Base-by-base conservation (phyloP, 2,888 invertebrate species). In the Ormia ochracea region DNA sequence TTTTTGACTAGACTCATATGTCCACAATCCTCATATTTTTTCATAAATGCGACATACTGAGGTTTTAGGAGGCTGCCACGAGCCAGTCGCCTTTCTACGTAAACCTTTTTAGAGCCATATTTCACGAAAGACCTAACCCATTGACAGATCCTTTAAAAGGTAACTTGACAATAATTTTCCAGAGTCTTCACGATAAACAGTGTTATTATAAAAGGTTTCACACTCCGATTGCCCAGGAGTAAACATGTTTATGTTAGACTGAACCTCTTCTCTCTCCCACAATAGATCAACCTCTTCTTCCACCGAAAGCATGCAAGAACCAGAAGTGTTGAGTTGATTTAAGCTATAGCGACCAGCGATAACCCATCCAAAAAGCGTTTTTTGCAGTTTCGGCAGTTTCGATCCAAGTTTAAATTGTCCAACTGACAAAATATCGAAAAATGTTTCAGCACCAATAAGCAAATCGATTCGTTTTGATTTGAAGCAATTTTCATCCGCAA, bases 371-470 rank as follows among this genome's bases (percentile, higher is more conserved):
- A 79, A 68, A 14, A 74, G 41, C 0, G 77, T 77, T 59, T 82
- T 81, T 9, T 81, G 81, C 12, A 79, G 26, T 7, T 61, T 77
- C 0, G 69, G 68, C 21, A 81, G 50, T 61, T 80, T 68, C 9
- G 43, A 23, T 7, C 54, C 68, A 28, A 81, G 54, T 61, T 68
- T 79, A 23, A 79, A 77, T 79, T 81, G 74, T 12, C 79, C 76
- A 7, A 70, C 70, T 7, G 70, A 75, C 63, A 82, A 73, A 41
- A 81, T 21, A 31, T 75, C 65, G 23, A 78, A 82, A 41, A 82
- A 78, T 0, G 59, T 61, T 63, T 82, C 77, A 7, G 75, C 68
- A n/a, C 66, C 77, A 50, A 81, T 78, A 1, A 78, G 61, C n/a
- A 77, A 54, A 17, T 74, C 77, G 28, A 79, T 82, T 9, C 56